These are phyloP conservation scores for Valencia hispanica DNA, from an alignment of 2,797 vertebrate species.

Conservation along the genomic window DNA sequence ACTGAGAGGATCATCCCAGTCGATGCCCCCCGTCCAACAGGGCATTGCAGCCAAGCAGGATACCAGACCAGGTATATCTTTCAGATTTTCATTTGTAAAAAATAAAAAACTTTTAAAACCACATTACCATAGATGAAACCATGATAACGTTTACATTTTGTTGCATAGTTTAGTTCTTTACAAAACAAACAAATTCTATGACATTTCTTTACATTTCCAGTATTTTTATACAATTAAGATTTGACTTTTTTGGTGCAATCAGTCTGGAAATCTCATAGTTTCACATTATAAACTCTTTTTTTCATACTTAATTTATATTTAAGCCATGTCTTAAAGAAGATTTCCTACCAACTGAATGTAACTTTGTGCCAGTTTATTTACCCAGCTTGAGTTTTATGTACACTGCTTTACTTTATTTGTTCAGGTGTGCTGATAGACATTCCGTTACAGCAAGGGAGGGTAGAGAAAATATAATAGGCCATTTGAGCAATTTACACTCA, in stretches of 20 bases:
- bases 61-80: too few relatives aligned
- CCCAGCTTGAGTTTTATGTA: slow-evolving; percentile 40
- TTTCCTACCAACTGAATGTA: slow-evolving; percentile 43
- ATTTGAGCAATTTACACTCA: slow-evolving; percentile 54
- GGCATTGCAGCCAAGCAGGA: too few relatives aligned
- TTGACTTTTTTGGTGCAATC: neutral
- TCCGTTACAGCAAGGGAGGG: slow-evolving; percentile 43
- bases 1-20: too few relatives aligned
- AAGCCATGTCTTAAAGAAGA: slow-evolving; percentile 44
- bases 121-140: neutral
- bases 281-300: slow-evolving; percentile 15
- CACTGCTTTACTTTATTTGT: slow-evolving; percentile 55
- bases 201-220: neutral
- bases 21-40: too few relatives aligned
- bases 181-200: neutral
- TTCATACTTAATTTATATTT: slow-evolving; percentile 27
- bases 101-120: neutral
- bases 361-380: slow-evolving; percentile 38
- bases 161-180: neutral
- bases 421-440: slow-evolving; percentile 64
- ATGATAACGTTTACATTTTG: neutral
- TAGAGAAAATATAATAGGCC: slow-evolving; percentile 58
- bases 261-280: neutral
- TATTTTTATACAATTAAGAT: neutral
- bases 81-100: neutral